Evolutionary conservation across 2,113 vertebrate genomes (phyloP).

Genomic region (Hydropotes inermis): DNA sequence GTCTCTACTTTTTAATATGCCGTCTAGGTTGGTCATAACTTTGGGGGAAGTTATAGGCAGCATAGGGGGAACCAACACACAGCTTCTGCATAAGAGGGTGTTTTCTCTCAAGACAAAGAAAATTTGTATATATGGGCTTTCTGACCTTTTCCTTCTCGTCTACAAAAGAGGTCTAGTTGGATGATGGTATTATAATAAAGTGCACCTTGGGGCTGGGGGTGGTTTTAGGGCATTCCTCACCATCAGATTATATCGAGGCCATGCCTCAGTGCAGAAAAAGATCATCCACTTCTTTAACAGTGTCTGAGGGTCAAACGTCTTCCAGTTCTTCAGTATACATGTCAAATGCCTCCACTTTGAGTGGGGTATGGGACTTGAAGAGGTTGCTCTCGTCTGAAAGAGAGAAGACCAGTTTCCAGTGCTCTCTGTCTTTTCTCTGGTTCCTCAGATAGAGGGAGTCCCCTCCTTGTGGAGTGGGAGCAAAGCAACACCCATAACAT

Average conservation of each 20-base stretch:
- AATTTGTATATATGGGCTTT: neutral
- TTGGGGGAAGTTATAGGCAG: neutral
- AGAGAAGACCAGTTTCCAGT: neutral
- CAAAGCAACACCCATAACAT: neutral
- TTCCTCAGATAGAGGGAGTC: neutral
- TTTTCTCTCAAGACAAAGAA: neutral
- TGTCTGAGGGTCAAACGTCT: neutral
- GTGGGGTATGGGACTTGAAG: neutral
- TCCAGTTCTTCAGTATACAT: neutral
- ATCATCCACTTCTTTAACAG: neutral
- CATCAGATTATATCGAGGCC: neutral
- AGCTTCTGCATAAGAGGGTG: neutral
- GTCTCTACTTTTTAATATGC: neutral
- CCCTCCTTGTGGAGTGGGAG: neutral
- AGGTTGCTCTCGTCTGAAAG: neutral
- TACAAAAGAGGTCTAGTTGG: neutral
- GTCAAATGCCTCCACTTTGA: neutral
- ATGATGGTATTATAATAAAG: neutral
- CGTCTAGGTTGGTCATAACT: neutral
- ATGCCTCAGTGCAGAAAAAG: neutral
- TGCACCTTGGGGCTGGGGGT: fast-evolving
- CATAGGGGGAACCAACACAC: neutral
- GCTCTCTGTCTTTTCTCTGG: neutral
- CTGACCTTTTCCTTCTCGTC: neutral
- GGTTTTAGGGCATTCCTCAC: neutral